Base-by-base conservation (phyloP, 2,797 vertebrate species). In the Cirrhinus molitorella region DNA sequence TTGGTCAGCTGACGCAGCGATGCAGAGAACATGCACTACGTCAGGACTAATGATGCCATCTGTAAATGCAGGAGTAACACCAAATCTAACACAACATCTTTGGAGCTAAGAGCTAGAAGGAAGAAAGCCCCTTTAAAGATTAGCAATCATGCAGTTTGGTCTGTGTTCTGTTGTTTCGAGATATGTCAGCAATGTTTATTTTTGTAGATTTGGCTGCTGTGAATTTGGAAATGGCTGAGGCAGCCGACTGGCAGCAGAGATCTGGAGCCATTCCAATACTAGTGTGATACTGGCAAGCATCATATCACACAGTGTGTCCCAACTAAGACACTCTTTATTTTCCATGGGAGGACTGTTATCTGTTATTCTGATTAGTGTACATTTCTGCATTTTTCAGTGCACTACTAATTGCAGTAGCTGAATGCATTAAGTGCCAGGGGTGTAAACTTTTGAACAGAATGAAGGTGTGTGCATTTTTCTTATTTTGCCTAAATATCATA, bases 51-150 rank as follows among this genome's bases (percentile, higher is more conserved):
- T 80, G 86, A 57, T 87, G 83, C 88, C 88, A 89, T 89, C 88
- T 89, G 88, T 79, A 87, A 70, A 83, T 70, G 71, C 85, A 81
- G 84, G 88, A 89, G 86, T 83, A 84, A 85, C 82, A 86, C 79
- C 19, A 76, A 65, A 83, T 72, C 59, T 83, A 71, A 83, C 71
- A 79, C 68, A 82, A 76, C 45, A 67, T 72, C 31, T 84, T 63
- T 80, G 55, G 81, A 57, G 70, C 86, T 80, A 57, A 85, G 63
- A 84, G 70, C 79, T 79, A 47, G 67, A 71, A 6, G 40, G 16
- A 82, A 65, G 55, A 31, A 53, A 65, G 68, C 10, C 28, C 28
- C 11, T 51, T 28, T 80, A 28, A 57, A 70, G 40, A 81, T 72
- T 11, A 43, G 59, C 25, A 82, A 43, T 25, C 51, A 23, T 65